These are phyloP conservation scores for Agrochola circellaris DNA, from an alignment of 2,888 invertebrate genomes.

Conservation along the genomic window DNA sequence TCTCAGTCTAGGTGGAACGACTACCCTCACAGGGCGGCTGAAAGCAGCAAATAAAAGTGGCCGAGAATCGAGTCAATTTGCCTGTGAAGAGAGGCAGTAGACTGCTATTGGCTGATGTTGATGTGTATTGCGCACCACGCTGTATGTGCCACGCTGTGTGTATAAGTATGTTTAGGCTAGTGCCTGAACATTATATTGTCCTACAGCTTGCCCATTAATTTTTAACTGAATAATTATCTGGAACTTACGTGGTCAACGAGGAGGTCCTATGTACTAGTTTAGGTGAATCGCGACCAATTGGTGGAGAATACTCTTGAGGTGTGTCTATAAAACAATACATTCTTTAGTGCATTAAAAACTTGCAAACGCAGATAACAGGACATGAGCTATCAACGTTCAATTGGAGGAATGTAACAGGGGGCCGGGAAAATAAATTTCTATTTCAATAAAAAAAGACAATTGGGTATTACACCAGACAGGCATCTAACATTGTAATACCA, in stretches of 20 bases:
- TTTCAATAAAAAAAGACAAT: neutral
- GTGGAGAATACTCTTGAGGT: slow-evolving; percentile 78
- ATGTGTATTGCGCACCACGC: neutral
- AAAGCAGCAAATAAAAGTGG: neutral
- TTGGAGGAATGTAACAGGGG: neutral
- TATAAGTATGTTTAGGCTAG: neutral
- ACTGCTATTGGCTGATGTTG: neutral
- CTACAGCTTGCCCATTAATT: neutral
- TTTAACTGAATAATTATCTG: neutral
- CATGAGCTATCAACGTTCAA: neutral
- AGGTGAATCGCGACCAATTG: slow-evolving; percentile 78
- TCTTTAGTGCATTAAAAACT: neutral
- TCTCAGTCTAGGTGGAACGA: neutral
- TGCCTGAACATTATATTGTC: neutral
- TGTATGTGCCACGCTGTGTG: neutral
- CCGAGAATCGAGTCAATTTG: neutral
- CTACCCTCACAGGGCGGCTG: neutral
- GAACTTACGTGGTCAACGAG: slow-evolving; percentile 89
- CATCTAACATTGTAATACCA: neutral
- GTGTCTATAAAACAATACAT: slow-evolving; percentile 73
- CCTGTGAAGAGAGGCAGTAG: neutral
- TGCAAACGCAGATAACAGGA: neutral
- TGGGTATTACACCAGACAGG: neutral
- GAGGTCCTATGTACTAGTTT: slow-evolving; percentile 91
- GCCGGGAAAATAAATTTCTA: neutral